A percentile compares a stretch with the other conserved stretches of the same genome.
These are phyloP conservation scores for Elephantulus edwardii DNA, from an alignment of 2,113 vertebrate genomes.

Conservation along the genomic window DNA sequence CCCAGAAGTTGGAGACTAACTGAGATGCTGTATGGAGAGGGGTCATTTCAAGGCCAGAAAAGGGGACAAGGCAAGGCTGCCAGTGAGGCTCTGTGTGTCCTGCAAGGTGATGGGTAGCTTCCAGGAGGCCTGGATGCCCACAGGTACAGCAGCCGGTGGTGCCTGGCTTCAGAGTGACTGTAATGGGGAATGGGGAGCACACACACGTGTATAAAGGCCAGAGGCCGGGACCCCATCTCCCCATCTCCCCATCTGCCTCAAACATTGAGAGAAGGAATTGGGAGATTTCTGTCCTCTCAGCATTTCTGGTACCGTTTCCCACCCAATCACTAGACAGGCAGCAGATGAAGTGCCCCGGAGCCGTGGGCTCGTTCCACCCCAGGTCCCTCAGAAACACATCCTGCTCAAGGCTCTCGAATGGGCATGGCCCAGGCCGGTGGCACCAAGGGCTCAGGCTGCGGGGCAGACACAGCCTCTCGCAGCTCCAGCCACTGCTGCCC, in stretches of 20 bases:
- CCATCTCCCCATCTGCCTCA: neutral
- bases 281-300: neutral
- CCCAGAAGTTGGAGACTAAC: neutral
- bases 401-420: neutral
- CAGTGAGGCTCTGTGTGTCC: accelerated
- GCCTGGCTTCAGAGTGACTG: neutral
- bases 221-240: neutral
- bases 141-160: accelerated
- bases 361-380: neutral
- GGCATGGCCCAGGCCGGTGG: neutral
- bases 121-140: too few relatives aligned
- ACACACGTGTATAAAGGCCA: neutral
- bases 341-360: neutral
- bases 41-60: neutral
- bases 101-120: accelerated
- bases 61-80: too few relatives aligned
- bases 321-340: neutral
- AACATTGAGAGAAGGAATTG: too few relatives aligned
- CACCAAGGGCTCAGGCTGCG: neutral
- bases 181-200: neutral
- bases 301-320: neutral
- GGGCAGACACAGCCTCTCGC: neutral
- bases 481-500: neutral
- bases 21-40: neutral
- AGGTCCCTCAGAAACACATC: neutral